Evolutionary conservation across 2,888 invertebrate genomes (phyloP), one percentile per base, ranked within the genome.

Genomic region (Lasius fuliginosus): DNA sequence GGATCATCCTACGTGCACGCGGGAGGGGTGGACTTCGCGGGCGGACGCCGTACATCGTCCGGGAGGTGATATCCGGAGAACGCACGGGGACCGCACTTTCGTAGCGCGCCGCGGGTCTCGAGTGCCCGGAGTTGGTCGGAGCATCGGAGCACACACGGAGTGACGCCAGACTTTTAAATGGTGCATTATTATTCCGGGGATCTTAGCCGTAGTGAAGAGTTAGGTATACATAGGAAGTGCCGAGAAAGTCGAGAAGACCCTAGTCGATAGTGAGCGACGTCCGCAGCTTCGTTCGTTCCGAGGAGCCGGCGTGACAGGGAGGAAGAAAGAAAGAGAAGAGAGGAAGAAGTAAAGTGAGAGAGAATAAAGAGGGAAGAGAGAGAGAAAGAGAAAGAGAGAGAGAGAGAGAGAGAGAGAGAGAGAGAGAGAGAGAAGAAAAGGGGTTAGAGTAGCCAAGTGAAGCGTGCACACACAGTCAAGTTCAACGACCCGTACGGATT

Each of bases 151-250:
- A 71, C 74, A 82, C 74, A 53, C 81, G 81, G 84, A 60, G 60
- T 30, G 71, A 82, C 81, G 81, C 84, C 86, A 91, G 90, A 92
- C 91, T 90, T 92, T 94, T 94, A 94, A 93, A 94, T 94, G 94
- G 92, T 94, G 93, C 93, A 94, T 90, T 88, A 90, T 85, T 89
- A 89, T 85, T 87, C 86, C 86, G 87, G 81, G 87, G 90, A 90
- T 84, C 90, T 92, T 92, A 93, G 89, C 85, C 91, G 93, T 93
- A 94, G 94, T 92, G 92, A 92, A 91, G 90, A 90, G 85, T 92
- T 93, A 93, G 93, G 91, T 91, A 92, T 88, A 82, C 92, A 90
- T 90, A 93, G 94, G 87, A 93, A 94, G 93, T 94, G 92, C 83
- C 93, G 77, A 92, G 93, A 82, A 93, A 93, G 88, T 94, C 93